These are phyloP conservation scores for Sinodicranocentrus sp. DNA, from an alignment of 2,888 invertebrate species.

Conservation along the genomic window DNA sequence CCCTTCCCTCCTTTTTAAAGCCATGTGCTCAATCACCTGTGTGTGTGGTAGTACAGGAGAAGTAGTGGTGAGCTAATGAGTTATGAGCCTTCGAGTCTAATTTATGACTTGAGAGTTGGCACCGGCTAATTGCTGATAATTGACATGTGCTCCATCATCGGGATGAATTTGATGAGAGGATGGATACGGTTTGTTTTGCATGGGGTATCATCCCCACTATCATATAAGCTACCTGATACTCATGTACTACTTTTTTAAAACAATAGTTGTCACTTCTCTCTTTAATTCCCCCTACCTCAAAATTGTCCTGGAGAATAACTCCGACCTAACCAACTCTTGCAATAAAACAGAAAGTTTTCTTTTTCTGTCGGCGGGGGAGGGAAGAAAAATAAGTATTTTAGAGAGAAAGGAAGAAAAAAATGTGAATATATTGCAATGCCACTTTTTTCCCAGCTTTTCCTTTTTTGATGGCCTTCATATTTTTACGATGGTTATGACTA, in stretches of 20 bases:
- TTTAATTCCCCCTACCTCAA: too few species aligned
- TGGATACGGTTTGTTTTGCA: too few species aligned
- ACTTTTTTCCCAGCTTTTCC: background rate
- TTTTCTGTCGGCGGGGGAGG: background rate
- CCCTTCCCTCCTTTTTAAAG: constrained; percentile 28
- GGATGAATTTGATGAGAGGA: background rate
- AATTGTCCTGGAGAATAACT: too few species aligned
- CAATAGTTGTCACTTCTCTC: too few species aligned
- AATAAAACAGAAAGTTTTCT: too few species aligned
- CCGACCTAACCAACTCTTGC: too few species aligned
- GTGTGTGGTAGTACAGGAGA: background rate
- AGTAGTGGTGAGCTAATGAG: constrained; percentile 24
- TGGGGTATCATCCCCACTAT: too few species aligned
- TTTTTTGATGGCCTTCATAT: constrained; percentile 5
- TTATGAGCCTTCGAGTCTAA: constrained; percentile 15
- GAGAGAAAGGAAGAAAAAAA: background rate
- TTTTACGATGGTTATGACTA: background rate
- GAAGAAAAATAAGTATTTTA: background rate
- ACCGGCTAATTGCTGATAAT: constrained; percentile 39
- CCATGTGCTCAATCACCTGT: constrained; percentile 51
- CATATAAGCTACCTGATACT: background rate
- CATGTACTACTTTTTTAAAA: background rate
- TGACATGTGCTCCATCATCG: constrained; percentile 32
- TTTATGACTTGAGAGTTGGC: constrained; percentile 8
- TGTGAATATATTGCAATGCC: constrained; percentile 4